Percentiles rank a stretch among this genome's conserved stretches.
These are phyloP conservation scores for Amblyopsis rosae DNA, from an alignment of 2,113 vertebrate species.

Conservation along the genomic window DNA sequence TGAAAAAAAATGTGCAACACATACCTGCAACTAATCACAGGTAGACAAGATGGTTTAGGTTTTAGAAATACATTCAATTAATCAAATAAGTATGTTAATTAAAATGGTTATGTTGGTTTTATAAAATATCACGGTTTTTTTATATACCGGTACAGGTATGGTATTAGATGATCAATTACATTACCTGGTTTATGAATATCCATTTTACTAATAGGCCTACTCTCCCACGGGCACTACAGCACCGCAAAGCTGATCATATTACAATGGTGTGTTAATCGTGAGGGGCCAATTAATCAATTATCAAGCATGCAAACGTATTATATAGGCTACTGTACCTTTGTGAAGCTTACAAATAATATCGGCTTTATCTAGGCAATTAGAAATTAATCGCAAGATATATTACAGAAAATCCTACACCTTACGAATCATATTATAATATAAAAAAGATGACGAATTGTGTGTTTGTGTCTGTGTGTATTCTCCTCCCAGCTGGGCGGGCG, in stretches of 20 bases:
- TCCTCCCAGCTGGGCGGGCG: constrained; percentile 61
- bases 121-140: too few relatives aligned
- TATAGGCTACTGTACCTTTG: background rate
- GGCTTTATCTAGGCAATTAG: background rate
- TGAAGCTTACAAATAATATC: too few relatives aligned
- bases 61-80: background rate
- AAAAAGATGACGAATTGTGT: background rate
- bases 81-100: background rate
- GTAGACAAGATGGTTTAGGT: too few relatives aligned
- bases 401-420: background rate
- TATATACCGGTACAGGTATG: too few relatives aligned
- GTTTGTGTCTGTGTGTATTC: background rate
- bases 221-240: background rate
- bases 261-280: constrained; percentile 11
- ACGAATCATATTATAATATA: background rate
- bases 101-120: background rate
- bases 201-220: background rate
- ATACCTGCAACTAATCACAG: too few relatives aligned
- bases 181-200: constrained; percentile 5
- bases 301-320: background rate
- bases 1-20: background rate
- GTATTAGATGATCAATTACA: background rate
- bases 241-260: background rate
- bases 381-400: background rate
- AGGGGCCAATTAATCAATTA: constrained; percentile 42